phyloP scores from a whole-genome alignment of 2,113 vertebrate species.

The Alethe diademata region DNA sequence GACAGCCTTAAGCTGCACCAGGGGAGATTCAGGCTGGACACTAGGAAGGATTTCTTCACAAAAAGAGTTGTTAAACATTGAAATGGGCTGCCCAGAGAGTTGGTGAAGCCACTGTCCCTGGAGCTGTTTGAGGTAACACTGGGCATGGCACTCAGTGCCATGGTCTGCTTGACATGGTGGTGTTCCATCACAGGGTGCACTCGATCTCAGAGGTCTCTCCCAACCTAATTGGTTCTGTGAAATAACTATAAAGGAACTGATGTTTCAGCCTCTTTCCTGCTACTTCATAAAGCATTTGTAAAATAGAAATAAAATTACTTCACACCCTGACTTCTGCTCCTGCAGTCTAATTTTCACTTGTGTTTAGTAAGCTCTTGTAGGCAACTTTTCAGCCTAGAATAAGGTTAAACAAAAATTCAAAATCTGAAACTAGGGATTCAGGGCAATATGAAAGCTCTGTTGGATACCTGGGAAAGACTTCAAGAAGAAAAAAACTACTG shows the following conservation, averaged over 20 bases:
- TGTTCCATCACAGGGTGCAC: fast-evolving
- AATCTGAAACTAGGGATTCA: not conserved
- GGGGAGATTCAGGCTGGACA: not conserved
- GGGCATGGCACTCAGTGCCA: not conserved
- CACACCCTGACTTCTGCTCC: not conserved
- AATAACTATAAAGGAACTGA: not conserved
- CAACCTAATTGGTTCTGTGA: not conserved
- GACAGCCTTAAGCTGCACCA: not conserved
- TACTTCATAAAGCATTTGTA: fast-evolving
- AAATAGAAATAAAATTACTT: not conserved
- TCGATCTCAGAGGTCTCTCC: not conserved
- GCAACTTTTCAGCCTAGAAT: not conserved
- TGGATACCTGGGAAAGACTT: not conserved
- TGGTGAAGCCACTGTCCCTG: not conserved
- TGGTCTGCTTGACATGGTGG: not conserved
- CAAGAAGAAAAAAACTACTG: not conserved
- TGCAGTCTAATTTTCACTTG: not conserved
- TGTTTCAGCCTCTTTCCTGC: not conserved
- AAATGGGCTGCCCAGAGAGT: not conserved
- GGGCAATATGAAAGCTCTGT: not conserved
- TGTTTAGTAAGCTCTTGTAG: not conserved
- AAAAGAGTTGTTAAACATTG: not conserved
- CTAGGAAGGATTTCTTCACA: not conserved
- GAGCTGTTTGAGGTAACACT: no score
- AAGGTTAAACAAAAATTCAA: not conserved